Conservation (phyloP, 1,140 invertebrate genomes). For the Sarcophaga peregrina region DNA sequence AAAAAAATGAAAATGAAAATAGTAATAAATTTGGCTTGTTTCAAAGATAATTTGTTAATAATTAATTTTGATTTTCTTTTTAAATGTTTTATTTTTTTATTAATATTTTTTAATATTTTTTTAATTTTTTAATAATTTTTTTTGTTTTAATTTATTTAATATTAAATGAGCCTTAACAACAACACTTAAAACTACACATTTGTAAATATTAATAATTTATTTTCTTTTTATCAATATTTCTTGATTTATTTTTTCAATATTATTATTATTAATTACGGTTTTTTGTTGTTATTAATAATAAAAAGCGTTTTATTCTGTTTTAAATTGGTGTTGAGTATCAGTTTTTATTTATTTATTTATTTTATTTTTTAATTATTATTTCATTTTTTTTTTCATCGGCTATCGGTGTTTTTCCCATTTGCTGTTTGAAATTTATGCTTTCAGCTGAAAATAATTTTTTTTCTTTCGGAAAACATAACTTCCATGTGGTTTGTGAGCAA, state of each 20-base stretch:
- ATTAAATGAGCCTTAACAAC: conserved; percentile 38
- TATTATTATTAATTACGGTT: not conserved
- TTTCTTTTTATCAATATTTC: not conserved
- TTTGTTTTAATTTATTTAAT: conserved; percentile 19
- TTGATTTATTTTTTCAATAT: conserved; percentile 1
- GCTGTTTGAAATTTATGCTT: not conserved
- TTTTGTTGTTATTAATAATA: not conserved
- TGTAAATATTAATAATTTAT: conserved; percentile 38
- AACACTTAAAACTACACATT: conserved; percentile 40
- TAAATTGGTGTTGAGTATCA: conserved; percentile 17
- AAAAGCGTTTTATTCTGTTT: conserved; percentile 22
- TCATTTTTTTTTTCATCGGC: not conserved
- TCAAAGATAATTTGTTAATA: too few relatives aligned
- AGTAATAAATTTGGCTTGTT: too few relatives aligned
- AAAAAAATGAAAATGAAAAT: too few relatives aligned
- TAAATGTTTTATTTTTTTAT: conserved; percentile 16
- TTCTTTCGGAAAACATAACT: too few relatives aligned
- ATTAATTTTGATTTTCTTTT: not conserved
- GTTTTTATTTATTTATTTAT: not conserved
- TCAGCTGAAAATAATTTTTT: too few relatives aligned
- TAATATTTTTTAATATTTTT: not conserved
- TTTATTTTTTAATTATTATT: not conserved
- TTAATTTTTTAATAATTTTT: conserved; percentile 27
- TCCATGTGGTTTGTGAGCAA: not conserved
- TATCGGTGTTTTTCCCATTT: not conserved